Evolutionary conservation across 2,797 vertebrate genomes (phyloP), one percentile per base, ranked within the genome.

Genomic region (Hippocampus kuda): DNA sequence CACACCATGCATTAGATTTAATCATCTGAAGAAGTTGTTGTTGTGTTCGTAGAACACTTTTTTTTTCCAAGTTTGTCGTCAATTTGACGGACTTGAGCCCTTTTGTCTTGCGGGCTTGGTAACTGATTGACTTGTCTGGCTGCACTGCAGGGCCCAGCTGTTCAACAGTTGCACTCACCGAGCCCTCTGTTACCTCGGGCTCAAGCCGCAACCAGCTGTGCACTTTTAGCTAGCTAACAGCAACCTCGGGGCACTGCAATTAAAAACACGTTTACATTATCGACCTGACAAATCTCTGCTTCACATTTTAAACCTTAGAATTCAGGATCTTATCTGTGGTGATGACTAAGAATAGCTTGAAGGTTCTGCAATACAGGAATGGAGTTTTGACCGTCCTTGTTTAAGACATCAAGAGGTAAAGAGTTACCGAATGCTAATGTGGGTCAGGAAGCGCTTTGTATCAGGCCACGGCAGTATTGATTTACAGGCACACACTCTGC

Each of bases 191-290:
- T 79, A 74, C 80, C 81, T 80, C 77, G 18, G 83, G 83, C 83
- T 82, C 75, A 73, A 22, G 69, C 76, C 75, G 67, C 72, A 75
- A 77, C 77, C 79, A 81, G 84, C 84, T 84, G 83, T 80, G 75
- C 79, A 68, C 72, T 72, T 70, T 68, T 75, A 75, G 72, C 75
- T 64, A 73, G 74, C 77, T 78, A 51, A 71, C 70, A 80, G 72
- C 77, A 76, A 75, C 80, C 81, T 68, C 71, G 72, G 66, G 80
- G 82, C 75, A 22, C 61, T 68, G 75, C 73, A 68, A 79, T 61
- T 61, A 61, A 67, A 67, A 74, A 79, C 74, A 56, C n/a, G n/a
- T 73, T 66, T 66, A 66, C 24, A 49, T 20, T 66, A 49, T 26
- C 24, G 22, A 66, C 30, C 27, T 30, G 9, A 38, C 30, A 61